Evolutionary conservation across 2,888 invertebrate genomes (phyloP).

Genomic region (Oasisia sp.): DNA sequence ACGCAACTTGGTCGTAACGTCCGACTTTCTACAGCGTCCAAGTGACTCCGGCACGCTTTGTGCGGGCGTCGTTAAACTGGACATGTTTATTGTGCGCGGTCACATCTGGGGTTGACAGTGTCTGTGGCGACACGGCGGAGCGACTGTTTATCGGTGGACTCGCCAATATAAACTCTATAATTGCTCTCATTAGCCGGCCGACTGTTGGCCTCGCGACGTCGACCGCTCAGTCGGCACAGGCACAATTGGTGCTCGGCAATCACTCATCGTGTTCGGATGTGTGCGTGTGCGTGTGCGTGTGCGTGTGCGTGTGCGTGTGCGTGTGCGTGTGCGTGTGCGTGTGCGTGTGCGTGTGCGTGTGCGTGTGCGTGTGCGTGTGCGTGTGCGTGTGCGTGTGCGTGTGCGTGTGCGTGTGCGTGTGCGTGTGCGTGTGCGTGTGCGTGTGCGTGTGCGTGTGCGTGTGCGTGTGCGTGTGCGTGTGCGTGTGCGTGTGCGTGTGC

Average conservation of each 20-base stretch:
- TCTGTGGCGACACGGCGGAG: neutral
- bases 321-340: neutral
- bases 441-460: too few relatives aligned
- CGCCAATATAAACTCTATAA: neutral
- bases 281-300: neutral
- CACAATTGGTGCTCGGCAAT: neutral
- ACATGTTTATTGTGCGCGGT: neutral
- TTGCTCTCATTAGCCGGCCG: neutral
- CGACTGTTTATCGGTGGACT: neutral
- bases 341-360: too few relatives aligned
- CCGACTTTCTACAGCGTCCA: neutral
- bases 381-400: too few relatives aligned
- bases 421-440: too few relatives aligned
- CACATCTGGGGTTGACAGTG: slow-evolving; percentile 8
- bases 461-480: too few relatives aligned
- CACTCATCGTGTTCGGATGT: neutral
- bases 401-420: too few relatives aligned
- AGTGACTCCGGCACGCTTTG: slow-evolving; percentile 3
- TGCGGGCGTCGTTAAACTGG: neutral
- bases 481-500: too few relatives aligned
- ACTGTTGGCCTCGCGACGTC: neutral
- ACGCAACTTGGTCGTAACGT: neutral
- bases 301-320: neutral
- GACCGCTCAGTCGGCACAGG: neutral
- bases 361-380: too few relatives aligned